Evolutionary conservation across 30 jellyfish, hydroid and myxozoan genomes (phyloP).

Genomic region (Aurelia coerulea): DNA sequence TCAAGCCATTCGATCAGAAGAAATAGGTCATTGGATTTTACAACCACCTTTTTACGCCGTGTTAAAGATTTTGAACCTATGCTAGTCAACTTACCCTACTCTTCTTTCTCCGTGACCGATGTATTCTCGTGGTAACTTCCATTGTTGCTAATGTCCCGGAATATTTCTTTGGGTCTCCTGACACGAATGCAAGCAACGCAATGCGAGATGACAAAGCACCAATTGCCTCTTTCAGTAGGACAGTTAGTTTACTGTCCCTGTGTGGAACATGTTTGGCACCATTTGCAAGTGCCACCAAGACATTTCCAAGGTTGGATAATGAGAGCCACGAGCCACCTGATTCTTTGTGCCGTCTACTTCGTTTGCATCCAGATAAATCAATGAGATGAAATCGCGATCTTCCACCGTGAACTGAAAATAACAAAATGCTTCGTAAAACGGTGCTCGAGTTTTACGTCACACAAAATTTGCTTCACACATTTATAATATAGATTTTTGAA

Average conservation of each 20-base stretch:
- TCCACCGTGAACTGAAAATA: constrained; percentile 93
- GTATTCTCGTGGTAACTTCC: constrained; percentile 90
- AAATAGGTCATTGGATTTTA: no score
- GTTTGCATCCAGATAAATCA: constrained; percentile 94
- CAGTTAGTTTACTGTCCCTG: constrained; percentile 85
- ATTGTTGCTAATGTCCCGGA: constrained; percentile 83
- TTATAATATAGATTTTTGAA: no score
- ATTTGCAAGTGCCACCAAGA: constrained; percentile 87
- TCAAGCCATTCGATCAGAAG: no score
- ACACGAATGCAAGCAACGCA: constrained; percentile 77
- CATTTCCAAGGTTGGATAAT: constrained; percentile 87
- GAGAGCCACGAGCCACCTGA: constrained; percentile 88
- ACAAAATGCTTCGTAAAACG: no score
- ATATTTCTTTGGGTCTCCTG: constrained; percentile 88
- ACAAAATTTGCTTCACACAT: no score
- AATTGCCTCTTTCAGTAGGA: constrained; percentile 87
- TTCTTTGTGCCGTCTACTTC: constrained; percentile 64
- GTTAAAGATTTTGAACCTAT: no score
- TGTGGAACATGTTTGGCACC: constrained; percentile 98
- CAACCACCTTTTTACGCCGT: no score
- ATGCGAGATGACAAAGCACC: constrained; percentile 93
- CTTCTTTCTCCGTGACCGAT: constrained; percentile 87
- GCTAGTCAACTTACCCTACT: constrained; percentile 61
- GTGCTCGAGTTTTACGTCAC: no score
- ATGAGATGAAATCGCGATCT: constrained; percentile 89